phyloP scores from a whole-genome alignment of 2,113 vertebrate species.

The Rousettus leschenaultii region DNA sequence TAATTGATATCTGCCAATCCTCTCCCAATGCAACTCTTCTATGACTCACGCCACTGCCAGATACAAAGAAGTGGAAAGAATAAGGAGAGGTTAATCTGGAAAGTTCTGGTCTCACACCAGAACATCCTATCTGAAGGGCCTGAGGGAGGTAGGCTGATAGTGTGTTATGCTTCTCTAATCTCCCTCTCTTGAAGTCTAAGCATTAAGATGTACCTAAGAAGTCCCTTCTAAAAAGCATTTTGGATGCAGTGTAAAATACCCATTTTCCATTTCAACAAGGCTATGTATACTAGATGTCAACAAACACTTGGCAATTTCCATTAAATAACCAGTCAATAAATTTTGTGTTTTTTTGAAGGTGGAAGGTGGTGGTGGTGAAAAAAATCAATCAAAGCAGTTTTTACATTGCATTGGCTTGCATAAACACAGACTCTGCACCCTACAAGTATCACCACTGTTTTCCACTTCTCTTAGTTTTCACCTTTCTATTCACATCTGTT shows the following conservation, averaged over 20 bases:
- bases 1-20: neutral
- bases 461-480: neutral
- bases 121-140: neutral
- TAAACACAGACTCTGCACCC: neutral
- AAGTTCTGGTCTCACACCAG: neutral
- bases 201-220: slow-evolving; percentile 27
- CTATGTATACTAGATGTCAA: neutral
- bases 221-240: neutral
- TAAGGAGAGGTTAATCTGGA: neutral
- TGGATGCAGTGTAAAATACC: neutral
- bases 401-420: neutral
- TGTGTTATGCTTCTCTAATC: slow-evolving; percentile 6
- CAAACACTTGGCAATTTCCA: neutral
- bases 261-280: slow-evolving; percentile 47
- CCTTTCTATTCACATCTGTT: neutral
- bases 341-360: slow-evolving; percentile 1
- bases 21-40: neutral
- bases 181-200: neutral
- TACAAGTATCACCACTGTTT: neutral
- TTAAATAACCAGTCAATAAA: slow-evolving; percentile 20
- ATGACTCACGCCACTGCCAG: neutral
- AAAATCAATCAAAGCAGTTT: slow-evolving; percentile 13
- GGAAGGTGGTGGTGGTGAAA: neutral
- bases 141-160: neutral
- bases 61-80: neutral